Evolutionary conservation across 2,797 vertebrate genomes (phyloP).

Genomic region (Mallotus villosus): DNA sequence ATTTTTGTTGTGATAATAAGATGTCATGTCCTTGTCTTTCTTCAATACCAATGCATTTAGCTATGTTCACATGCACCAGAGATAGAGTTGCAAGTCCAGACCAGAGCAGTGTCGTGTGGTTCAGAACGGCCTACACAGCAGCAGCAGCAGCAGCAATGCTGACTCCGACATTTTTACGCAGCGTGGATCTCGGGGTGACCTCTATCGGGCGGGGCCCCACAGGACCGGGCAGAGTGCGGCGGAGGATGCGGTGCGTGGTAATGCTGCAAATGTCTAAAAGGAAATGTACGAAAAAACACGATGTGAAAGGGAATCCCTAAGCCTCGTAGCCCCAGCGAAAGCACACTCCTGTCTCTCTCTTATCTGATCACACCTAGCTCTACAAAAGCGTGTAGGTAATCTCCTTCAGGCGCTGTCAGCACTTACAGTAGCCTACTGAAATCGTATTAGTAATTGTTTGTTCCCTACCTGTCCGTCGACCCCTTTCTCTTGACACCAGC

Average conservation of each 20-base stretch:
- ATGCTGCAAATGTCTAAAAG: constrained; percentile 49
- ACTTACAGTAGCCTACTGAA: constrained; percentile 41
- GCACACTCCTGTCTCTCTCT: constrained; percentile 44
- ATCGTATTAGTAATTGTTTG: constrained; percentile 59
- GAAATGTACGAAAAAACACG: constrained; percentile 23
- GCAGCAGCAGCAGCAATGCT: constrained; percentile 55
- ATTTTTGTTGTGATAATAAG: too few species aligned
- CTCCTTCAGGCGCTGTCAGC: constrained; percentile 55
- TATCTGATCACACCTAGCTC: constrained; percentile 58
- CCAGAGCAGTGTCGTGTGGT: constrained; percentile 4
- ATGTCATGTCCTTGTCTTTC: too few species aligned
- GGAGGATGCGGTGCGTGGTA: constrained; percentile 6
- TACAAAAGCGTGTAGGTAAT: constrained; percentile 54
- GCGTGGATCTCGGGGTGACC: constrained; percentile 63
- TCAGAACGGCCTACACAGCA: constrained; percentile 49
- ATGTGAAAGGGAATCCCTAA: constrained; percentile 47
- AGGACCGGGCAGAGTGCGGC: constrained; percentile 31
- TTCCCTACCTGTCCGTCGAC: constrained; percentile 40
- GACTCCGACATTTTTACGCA: constrained; percentile 61
- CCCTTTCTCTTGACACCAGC: background rate
- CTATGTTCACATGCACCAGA: too few species aligned
- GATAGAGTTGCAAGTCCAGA: too few species aligned
- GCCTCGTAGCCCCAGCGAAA: constrained; percentile 17
- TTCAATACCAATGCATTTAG: too few species aligned
- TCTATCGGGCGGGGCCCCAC: constrained; percentile 46